These are phyloP conservation scores for Diachasmimorpha longicaudata DNA, from an alignment of 1,140 invertebrate species.

Conservation along the genomic window DNA sequence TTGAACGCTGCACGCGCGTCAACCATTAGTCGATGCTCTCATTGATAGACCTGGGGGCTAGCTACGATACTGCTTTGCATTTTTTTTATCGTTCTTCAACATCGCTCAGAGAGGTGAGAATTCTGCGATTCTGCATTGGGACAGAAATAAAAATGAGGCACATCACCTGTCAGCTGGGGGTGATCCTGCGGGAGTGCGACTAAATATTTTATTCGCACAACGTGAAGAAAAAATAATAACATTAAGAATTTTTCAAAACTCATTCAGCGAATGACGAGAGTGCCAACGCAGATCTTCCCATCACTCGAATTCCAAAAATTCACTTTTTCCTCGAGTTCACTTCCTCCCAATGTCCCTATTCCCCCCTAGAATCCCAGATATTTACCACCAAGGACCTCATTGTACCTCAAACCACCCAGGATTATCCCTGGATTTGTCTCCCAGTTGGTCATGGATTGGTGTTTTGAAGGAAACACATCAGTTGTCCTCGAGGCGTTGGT, in stretches of 20 bases:
- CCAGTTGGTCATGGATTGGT: not conserved
- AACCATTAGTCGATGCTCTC: conserved; percentile 24
- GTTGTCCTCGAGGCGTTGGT: conserved; percentile 37
- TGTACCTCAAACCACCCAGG: conserved; percentile 19
- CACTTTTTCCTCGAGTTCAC: not conserved
- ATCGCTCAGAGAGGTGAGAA: too few species aligned
- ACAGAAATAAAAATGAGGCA: too few species aligned
- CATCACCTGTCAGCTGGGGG: too few species aligned
- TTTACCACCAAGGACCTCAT: not conserved
- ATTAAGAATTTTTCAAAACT: too few species aligned
- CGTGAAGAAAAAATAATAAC: too few species aligned
- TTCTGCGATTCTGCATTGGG: too few species aligned
- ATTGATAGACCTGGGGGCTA: not conserved
- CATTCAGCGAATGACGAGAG: too few species aligned
- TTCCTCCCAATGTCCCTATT: not conserved
- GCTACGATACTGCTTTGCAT: not conserved
- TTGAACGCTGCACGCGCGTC: conserved; percentile 15
- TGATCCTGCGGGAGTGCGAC: too few species aligned
- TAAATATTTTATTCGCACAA: too few species aligned
- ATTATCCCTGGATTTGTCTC: conserved; percentile 30
- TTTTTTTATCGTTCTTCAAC: not conserved
- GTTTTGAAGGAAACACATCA: conserved; percentile 1
- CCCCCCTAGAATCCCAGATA: not conserved
- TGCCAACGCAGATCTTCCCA: too few species aligned
- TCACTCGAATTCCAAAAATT: too few species aligned